Percentiles rank a stretch among this genome's conserved stretches.
These are phyloP conservation scores for Rutpela maculata DNA, from an alignment of 2,888 invertebrate genomes.

Conservation along the genomic window DNA sequence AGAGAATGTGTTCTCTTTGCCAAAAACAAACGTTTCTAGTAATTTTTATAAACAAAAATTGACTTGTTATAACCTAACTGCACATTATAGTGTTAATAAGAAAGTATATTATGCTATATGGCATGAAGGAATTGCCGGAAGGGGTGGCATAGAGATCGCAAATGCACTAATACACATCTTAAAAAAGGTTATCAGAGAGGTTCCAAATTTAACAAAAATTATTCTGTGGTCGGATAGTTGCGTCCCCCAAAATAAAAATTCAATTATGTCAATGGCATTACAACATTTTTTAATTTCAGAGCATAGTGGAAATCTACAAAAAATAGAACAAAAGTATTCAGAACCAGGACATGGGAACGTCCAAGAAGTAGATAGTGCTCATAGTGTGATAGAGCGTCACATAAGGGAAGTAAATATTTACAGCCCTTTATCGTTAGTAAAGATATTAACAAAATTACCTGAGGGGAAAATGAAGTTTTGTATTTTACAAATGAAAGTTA, in stretches of 20 bases:
- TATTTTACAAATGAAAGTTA: too few species aligned
- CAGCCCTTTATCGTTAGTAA: too few species aligned
- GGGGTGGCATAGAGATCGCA: background rate
- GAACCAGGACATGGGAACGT: background rate
- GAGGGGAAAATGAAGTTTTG: too few species aligned
- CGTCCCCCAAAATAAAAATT: constrained; percentile 43
- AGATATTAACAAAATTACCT: too few species aligned
- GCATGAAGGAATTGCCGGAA: constrained; percentile 10
- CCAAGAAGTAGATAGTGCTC: too few species aligned
- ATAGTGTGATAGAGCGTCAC: too few species aligned
- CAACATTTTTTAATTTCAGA: background rate
- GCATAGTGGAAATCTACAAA: background rate
- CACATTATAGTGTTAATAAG: too few species aligned
- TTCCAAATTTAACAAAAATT: too few species aligned
- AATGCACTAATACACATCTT: too few species aligned
- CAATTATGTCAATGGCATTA: constrained; percentile 17
- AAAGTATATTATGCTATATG: constrained; percentile 13
- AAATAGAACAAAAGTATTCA: constrained; percentile 8
- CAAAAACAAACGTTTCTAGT: background rate
- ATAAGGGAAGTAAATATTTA: too few species aligned
- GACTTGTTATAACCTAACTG: background rate
- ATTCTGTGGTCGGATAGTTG: too few species aligned
- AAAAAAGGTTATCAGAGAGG: too few species aligned
- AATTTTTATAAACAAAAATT: constrained; percentile 1
- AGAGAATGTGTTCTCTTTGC: constrained; percentile 6